phyloP scores from a whole-genome alignment of 2,797 vertebrate species.

The Sebastes taczanowskii region DNA sequence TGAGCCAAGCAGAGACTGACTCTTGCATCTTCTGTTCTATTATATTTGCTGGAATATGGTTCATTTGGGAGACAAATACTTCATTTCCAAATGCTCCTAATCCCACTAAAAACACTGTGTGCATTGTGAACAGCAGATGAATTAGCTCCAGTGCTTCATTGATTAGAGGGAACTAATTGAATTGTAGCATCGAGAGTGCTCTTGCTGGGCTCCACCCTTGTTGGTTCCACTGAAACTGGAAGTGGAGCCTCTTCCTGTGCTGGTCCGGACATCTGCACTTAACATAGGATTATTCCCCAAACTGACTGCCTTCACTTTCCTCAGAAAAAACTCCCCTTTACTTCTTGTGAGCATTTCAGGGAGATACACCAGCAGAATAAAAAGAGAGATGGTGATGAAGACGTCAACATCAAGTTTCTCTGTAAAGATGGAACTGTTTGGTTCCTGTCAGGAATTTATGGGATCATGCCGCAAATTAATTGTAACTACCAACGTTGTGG shows the following conservation, averaged over 20 bases:
- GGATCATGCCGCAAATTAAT: constrained; percentile 46
- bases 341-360: neutral
- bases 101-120: neutral
- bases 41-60: neutral
- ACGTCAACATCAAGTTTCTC: constrained; percentile 2
- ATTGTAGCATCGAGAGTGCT: constrained; percentile 32
- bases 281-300: constrained; percentile 70
- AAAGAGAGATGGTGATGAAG: neutral
- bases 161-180: constrained; percentile 36
- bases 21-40: neutral
- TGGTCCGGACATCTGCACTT: constrained; percentile 65
- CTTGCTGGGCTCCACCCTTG: constrained; percentile 38
- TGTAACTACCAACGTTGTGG: constrained; percentile 26
- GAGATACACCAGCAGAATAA: neutral
- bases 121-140: constrained; percentile 10
- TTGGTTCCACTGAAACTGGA: constrained; percentile 49
- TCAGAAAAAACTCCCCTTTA: neutral
- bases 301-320: constrained; percentile 40
- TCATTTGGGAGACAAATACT: neutral
- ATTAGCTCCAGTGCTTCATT: constrained; percentile 22
- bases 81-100: constrained; percentile 11
- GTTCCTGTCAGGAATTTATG: constrained; percentile 31
- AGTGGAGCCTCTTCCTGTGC: constrained; percentile 71
- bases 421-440: neutral
- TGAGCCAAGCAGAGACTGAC: neutral